Conservation (phyloP, 2,113 vertebrate genomes). For the Macroglossus sobrinus region DNA sequence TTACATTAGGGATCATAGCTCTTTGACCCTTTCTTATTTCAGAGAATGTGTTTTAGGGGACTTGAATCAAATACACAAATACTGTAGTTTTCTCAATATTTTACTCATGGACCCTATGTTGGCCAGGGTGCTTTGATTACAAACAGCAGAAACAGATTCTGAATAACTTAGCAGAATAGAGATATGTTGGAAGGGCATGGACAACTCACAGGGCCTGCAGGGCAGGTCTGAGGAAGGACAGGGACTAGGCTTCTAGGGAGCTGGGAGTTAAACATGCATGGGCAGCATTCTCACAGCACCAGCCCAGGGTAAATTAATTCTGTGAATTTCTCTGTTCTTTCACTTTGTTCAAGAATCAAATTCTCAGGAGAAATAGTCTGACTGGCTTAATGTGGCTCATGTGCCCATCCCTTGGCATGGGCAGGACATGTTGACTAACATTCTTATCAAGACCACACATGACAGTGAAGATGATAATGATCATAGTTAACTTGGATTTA, state of each 20-base stretch:
- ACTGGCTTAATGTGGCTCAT: neutral
- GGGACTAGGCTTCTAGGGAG: neutral
- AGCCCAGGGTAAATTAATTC: neutral
- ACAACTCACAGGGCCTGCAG: neutral
- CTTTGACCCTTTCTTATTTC: neutral
- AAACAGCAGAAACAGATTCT: neutral
- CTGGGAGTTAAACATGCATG: neutral
- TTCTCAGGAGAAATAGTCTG: neutral
- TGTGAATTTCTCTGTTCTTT: neutral
- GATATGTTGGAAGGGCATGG: neutral
- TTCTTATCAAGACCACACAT: neutral
- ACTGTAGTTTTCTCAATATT: neutral
- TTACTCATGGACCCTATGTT: neutral
- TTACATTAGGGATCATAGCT: neutral
- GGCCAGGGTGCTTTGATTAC: neutral
- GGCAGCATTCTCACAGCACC: neutral
- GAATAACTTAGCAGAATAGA: neutral
- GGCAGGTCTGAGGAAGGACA: neutral
- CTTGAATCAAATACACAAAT: neutral
- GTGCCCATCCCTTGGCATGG: rapidly evolving
- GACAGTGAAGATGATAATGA: neutral
- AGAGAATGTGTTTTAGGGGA: neutral
- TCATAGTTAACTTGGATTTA: neutral
- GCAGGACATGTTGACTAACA: neutral
- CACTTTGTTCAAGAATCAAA: neutral